Evolutionary conservation across 2,113 vertebrate species (phyloP).

Genomic region (Oncorhynchus keta): DNA sequence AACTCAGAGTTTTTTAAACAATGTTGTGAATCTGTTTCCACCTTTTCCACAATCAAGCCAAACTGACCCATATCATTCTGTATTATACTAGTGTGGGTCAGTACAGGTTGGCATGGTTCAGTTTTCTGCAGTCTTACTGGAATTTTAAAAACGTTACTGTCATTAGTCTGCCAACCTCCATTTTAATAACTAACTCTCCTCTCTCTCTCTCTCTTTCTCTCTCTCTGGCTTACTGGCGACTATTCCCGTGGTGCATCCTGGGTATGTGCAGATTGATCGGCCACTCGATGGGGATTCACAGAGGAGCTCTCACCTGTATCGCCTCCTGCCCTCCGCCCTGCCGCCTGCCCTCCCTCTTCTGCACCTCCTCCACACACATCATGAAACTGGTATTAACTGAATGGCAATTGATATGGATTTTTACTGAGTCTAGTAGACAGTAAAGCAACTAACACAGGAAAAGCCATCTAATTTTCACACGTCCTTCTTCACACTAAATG

Average conservation of each 20-base stretch:
- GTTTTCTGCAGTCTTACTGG: too few species aligned
- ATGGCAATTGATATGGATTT: conserved; percentile 99
- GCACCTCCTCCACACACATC: conserved; percentile 81
- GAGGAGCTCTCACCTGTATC: conserved; percentile 82
- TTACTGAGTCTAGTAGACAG: conserved; percentile 89
- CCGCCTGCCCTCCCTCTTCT: conserved; percentile 70
- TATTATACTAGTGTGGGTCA: too few species aligned
- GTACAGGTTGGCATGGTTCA: too few species aligned
- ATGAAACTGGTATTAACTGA: conserved; percentile 98
- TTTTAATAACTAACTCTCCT: neutral
- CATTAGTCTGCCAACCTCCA: neutral
- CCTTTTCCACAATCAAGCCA: too few species aligned
- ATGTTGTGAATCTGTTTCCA: too few species aligned
- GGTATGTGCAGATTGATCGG: conserved; percentile 82
- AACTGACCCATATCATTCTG: too few species aligned
- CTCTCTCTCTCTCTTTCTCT: neutral
- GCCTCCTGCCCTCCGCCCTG: conserved; percentile 74
- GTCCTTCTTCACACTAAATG: conserved; percentile 41
- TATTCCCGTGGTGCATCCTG: neutral
- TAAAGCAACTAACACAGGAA: conserved; percentile 68
- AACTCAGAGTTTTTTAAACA: too few species aligned
- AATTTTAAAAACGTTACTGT: too few species aligned
- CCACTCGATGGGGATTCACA: conserved; percentile 96
- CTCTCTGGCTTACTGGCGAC: too few species aligned
- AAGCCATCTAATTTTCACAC: conserved; percentile 22